A percentile compares a stretch with the other conserved stretches of the same genome.
Conservation (phyloP, 1,140 invertebrate genomes). For the Nymphalis io region DNA sequence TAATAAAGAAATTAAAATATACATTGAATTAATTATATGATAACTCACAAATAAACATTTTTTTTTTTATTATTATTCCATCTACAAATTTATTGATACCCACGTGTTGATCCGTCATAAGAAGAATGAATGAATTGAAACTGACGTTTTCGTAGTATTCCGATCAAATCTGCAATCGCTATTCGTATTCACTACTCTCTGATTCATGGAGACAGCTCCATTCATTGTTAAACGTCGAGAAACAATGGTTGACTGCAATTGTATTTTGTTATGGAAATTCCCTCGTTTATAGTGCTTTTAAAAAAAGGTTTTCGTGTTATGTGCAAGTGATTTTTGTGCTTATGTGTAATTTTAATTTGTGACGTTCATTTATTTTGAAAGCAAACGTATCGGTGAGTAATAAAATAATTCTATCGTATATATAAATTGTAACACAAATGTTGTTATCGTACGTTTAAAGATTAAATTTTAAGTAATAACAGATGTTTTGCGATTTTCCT, state of each 20-base stretch:
- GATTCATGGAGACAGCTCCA: conserved; percentile 30
- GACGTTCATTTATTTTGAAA: conserved; percentile 28
- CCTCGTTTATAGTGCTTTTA: conserved; percentile 35
- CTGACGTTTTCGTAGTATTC: conserved; percentile 2
- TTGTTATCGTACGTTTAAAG: not conserved
- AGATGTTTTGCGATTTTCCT: not conserved
- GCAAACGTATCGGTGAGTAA: conserved; percentile 40
- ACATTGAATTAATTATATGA: too few species aligned
- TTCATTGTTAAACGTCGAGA: conserved; percentile 42
- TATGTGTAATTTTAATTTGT: conserved; percentile 36
- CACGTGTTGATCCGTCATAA: conserved; percentile 1
- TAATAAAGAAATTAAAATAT: too few species aligned
- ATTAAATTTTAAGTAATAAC: not conserved
- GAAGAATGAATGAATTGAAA: not conserved
- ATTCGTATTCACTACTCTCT: not conserved
- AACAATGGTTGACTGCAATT: conserved; percentile 32
- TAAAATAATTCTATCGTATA: conserved; percentile 5
- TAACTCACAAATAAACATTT: too few species aligned
- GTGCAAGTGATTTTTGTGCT: conserved; percentile 37
- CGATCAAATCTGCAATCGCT: not conserved
- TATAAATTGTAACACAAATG: conserved; percentile 11
- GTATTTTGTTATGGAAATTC: conserved; percentile 39
- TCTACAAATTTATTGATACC: not conserved
- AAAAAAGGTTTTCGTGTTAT: conserved; percentile 33
- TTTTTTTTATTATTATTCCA: not conserved